These are phyloP conservation scores for Stylophora pistillata DNA, from an alignment of 64 coral and sea anemone species.

Conservation along the genomic window DNA sequence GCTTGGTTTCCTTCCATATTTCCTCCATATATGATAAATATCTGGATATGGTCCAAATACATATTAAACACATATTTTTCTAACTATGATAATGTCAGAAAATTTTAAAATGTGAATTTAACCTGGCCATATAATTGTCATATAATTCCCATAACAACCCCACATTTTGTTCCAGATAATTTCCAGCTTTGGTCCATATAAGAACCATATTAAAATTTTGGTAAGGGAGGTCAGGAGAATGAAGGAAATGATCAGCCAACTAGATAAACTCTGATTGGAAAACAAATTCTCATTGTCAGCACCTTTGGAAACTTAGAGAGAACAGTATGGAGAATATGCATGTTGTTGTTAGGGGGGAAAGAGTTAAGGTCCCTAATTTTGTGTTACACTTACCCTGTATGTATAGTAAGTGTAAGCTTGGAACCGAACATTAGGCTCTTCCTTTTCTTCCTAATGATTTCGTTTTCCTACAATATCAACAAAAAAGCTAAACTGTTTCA, in stretches of 20 bases:
- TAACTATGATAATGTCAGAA: too few species aligned
- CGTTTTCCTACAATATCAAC: neutral
- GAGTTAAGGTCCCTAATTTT: too few species aligned
- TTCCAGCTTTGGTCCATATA: conserved; percentile 52
- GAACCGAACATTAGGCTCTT: neutral
- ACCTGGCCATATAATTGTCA: conserved; percentile 16
- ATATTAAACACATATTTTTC: too few species aligned
- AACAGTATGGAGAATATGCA: too few species aligned
- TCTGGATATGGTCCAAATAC: conserved; percentile 11
- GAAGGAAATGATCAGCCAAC: too few species aligned
- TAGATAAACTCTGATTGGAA: too few species aligned
- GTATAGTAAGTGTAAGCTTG: neutral
- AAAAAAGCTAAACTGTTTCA: neutral
- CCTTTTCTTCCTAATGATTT: neutral
- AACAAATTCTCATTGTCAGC: too few species aligned
- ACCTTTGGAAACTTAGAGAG: too few species aligned
- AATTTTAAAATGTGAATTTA: conserved; percentile 10
- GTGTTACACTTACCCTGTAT: neutral
- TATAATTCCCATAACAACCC: conserved; percentile 22
- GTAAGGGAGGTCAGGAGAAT: conserved; percentile 26
- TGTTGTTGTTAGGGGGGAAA: too few species aligned
- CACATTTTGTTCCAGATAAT: conserved; percentile 49
- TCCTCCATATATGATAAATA: conserved; percentile 16
- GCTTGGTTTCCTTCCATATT: conserved; percentile 3
- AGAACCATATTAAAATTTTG: conserved; percentile 32